Evolutionary conservation across 1,140 invertebrate species (phyloP).

Genomic region (Uloborus diversus): DNA sequence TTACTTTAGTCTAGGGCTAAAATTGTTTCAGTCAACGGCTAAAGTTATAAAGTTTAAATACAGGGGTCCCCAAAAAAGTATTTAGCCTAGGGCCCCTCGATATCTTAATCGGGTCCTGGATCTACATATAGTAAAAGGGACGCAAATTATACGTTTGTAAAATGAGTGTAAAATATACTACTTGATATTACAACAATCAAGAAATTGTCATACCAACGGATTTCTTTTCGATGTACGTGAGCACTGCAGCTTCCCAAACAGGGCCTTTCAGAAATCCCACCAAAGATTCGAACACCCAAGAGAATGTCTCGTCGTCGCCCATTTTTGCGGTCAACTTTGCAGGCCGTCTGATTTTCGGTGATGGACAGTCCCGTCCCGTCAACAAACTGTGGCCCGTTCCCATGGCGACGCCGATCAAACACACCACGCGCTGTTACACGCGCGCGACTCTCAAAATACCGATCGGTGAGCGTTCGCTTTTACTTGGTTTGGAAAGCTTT

Average conservation of each 20-base stretch:
- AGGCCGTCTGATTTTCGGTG: conserved; percentile 19
- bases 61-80: no score
- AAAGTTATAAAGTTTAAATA: no score
- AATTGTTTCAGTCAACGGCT: no score
- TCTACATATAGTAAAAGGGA: no score
- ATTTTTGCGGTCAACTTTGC: background rate
- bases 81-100: no score
- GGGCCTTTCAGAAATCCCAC: conserved; percentile 89
- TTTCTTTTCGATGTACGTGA: conserved; percentile 90
- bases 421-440: background rate
- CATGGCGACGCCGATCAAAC: conserved; percentile 45
- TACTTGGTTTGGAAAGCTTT: no score
- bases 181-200: background rate
- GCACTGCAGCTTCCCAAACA: conserved; percentile 86
- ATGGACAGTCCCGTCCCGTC: conserved; percentile 9
- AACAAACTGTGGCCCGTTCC: conserved; percentile 41
- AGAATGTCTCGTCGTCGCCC: conserved; percentile 62
- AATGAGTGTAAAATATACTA: no score
- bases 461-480: no score
- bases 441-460: background rate
- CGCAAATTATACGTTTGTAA: no score
- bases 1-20: no score
- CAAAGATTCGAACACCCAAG: conserved; percentile 88
- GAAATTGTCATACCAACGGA: conserved; percentile 77
- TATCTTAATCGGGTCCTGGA: no score